A percentile compares a stretch with the other conserved stretches of the same genome.
Evolutionary conservation across 2,888 invertebrate species (phyloP).

Genomic region (Netelia virgata): DNA sequence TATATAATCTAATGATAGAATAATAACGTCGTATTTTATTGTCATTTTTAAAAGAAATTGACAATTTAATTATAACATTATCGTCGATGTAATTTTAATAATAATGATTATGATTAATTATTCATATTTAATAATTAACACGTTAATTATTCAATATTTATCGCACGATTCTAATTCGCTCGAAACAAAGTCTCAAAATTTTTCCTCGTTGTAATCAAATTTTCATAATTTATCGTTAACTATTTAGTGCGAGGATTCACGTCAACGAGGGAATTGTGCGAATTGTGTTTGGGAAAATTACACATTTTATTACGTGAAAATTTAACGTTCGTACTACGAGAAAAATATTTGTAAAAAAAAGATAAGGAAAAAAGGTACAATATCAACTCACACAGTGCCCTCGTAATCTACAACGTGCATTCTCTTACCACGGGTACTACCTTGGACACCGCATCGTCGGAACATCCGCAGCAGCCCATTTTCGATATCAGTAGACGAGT

Average conservation of each 20-base stretch:
- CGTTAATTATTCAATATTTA: neutral
- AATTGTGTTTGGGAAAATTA: conserved; percentile 19
- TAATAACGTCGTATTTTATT: too few relatives aligned
- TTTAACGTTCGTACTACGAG: neutral
- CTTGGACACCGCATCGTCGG: conserved; percentile 79
- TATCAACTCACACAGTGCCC: conserved; percentile 52
- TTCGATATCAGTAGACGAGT: conserved; percentile 63
- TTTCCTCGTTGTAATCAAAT: neutral
- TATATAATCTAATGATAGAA: too few relatives aligned
- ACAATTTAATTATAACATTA: neutral
- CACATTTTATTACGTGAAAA: neutral
- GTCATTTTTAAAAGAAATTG: neutral
- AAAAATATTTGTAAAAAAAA: conserved; percentile 25
- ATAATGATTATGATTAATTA: too few relatives aligned
- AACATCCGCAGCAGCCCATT: conserved; percentile 81
- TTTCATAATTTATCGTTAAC: conserved; percentile 21
- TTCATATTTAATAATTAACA: too few relatives aligned
- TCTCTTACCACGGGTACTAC: conserved; percentile 78
- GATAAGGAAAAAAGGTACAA: neutral
- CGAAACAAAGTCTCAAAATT: neutral
- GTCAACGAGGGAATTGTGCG: conserved; percentile 60
- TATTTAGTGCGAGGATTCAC: conserved; percentile 54
- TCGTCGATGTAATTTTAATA: too few relatives aligned
- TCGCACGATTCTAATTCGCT: neutral
- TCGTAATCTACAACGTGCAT: conserved; percentile 58